Conservation (phyloP, 2,113 vertebrate species). For the Eidolon helvum region DNA sequence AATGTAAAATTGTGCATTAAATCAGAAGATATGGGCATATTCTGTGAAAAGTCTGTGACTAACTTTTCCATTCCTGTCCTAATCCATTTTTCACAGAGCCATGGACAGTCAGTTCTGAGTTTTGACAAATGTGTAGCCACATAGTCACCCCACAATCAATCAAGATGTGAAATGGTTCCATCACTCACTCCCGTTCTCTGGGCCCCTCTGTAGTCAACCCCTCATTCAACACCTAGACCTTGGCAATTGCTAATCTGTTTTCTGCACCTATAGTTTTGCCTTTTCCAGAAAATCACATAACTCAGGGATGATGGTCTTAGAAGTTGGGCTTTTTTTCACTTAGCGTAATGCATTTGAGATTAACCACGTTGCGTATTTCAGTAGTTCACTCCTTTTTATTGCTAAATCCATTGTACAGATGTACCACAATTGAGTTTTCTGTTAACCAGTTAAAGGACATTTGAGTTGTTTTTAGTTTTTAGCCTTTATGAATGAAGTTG, state of each 20-base stretch:
- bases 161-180: not conserved
- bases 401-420: rapidly evolving
- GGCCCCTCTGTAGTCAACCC: too few species aligned
- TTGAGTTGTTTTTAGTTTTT: not conserved
- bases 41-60: not conserved
- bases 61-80: not conserved
- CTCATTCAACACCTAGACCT: not conserved
- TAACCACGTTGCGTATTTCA: rapidly evolving
- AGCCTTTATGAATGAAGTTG: not conserved
- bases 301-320: not conserved
- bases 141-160: not conserved
- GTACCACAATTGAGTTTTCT: not conserved
- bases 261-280: not conserved
- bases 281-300: not conserved
- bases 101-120: not conserved
- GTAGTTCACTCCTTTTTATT: not conserved
- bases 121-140: not conserved
- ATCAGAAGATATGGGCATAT: not conserved
- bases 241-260: not conserved
- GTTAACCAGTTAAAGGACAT: not conserved
- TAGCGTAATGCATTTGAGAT: not conserved
- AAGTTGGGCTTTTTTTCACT: not conserved
- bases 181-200: too few species aligned
- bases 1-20: not conserved
- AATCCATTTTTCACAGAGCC: not conserved